Conservation (phyloP, 1,140 invertebrate genomes). For the Steinernema khuongi region DNA sequence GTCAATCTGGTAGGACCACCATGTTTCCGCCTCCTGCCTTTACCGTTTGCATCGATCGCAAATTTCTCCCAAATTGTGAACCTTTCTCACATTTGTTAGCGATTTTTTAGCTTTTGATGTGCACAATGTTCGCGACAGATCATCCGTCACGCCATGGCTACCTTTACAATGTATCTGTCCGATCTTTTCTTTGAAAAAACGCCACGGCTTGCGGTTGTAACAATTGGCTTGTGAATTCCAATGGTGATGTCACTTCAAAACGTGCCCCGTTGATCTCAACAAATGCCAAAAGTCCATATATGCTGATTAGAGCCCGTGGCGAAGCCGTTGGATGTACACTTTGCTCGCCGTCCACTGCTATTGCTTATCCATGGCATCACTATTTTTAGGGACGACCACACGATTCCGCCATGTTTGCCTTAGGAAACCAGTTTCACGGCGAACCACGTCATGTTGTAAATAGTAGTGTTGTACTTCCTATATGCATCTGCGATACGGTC, state of each 20-base stretch:
- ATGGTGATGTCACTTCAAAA: background rate
- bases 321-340: background rate
- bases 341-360: background rate
- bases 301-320: background rate
- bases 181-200: background rate
- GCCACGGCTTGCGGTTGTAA: background rate
- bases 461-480: background rate
- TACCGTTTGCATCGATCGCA: background rate
- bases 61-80: background rate
- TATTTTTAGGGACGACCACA: background rate
- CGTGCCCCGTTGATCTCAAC: no score
- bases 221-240: background rate
- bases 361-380: background rate
- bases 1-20: slow-evolving; percentile 7
- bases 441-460: background rate
- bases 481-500: background rate
- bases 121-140: no score
- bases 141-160: background rate
- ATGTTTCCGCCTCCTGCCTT: background rate
- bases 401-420: background rate
- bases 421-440: background rate
- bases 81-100: background rate
- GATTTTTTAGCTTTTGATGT: no score
- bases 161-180: background rate
- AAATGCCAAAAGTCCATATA: no score